Conservation (phyloP, 2,113 vertebrate genomes). For the Paedocypris sp. region DNA sequence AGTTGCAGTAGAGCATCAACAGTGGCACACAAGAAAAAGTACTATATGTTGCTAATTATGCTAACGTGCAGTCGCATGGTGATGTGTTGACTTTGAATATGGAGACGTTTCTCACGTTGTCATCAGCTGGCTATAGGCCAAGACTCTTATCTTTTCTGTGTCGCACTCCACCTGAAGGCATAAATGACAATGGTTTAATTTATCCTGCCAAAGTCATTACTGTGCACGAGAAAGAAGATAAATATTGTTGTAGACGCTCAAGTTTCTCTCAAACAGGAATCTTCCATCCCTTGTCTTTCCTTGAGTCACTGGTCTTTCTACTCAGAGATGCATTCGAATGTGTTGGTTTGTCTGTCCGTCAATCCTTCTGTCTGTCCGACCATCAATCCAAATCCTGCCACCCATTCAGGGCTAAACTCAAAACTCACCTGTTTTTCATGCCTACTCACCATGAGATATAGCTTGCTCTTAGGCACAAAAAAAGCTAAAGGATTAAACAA, state of each 20-base stretch:
- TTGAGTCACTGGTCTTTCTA: too few species aligned
- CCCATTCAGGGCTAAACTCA: too few species aligned
- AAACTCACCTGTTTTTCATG: too few species aligned
- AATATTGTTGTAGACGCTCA: conserved; percentile 84
- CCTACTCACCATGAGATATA: too few species aligned
- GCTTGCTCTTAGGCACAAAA: too few species aligned
- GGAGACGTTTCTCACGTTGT: conserved; percentile 84
- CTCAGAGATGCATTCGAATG: too few species aligned
- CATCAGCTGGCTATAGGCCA: conserved; percentile 84
- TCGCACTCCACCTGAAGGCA: conserved; percentile 77
- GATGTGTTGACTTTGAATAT: conserved; percentile 94
- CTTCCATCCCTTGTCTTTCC: too few species aligned
- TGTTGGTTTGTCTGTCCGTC: too few species aligned
- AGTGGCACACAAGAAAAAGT: conserved; percentile 41
- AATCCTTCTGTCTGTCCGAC: too few species aligned
- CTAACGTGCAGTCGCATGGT: conserved; percentile 88
- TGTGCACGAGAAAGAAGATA: conserved; percentile 80
- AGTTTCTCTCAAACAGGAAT: conserved; percentile 59
- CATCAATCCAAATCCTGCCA: too few species aligned
- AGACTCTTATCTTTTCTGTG: conserved; percentile 56
- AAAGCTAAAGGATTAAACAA: too few species aligned
- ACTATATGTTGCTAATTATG: conserved; percentile 91
- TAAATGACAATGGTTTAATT: conserved; percentile 71
- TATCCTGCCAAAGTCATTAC: conserved; percentile 84
- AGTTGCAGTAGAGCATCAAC: conserved; percentile 98